Percentiles rank a stretch among this genome's conserved stretches.
Evolutionary conservation across 2,888 invertebrate genomes (phyloP).

Genomic region (Stenurella melanura): DNA sequence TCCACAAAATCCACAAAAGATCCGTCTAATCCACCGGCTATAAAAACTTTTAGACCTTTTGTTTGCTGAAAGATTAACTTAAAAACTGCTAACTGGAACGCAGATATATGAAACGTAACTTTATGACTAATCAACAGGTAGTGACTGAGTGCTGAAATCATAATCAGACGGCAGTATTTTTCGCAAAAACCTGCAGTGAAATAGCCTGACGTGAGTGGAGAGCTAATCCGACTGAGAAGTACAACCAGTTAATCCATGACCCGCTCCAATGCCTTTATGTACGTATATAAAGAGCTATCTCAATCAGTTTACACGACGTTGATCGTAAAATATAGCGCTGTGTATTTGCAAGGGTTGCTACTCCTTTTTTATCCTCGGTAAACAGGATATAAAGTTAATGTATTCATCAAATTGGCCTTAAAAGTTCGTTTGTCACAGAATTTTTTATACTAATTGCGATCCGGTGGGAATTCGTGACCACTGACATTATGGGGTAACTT

Average conservation of each 20-base stretch:
- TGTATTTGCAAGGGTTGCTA: slow-evolving; percentile 11
- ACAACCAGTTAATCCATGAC: background rate
- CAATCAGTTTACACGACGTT: slow-evolving; percentile 40
- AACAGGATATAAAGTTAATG: slow-evolving; percentile 3
- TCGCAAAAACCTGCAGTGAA: slow-evolving; percentile 15
- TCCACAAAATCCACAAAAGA: background rate
- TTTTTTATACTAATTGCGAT: background rate
- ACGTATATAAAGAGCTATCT: slow-evolving; percentile 26
- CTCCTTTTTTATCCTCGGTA: slow-evolving; percentile 9
- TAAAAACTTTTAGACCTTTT: background rate
- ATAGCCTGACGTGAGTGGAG: slow-evolving; percentile 12
- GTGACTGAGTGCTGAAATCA: background rate
- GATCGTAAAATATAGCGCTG: slow-evolving; percentile 32
- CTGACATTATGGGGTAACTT: no score
- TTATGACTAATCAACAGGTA: slow-evolving; percentile 1
- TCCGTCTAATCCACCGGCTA: background rate
- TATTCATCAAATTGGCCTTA: background rate
- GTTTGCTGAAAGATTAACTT: background rate
- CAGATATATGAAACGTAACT: background rate
- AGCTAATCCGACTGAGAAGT: slow-evolving; percentile 5
- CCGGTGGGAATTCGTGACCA: no score
- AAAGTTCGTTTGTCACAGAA: background rate
- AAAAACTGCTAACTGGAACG: background rate
- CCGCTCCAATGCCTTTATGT: slow-evolving; percentile 2
- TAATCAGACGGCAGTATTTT: background rate